Base-by-base conservation (phyloP, 2,888 invertebrate species). In the Blastobasis lacticolella region DNA sequence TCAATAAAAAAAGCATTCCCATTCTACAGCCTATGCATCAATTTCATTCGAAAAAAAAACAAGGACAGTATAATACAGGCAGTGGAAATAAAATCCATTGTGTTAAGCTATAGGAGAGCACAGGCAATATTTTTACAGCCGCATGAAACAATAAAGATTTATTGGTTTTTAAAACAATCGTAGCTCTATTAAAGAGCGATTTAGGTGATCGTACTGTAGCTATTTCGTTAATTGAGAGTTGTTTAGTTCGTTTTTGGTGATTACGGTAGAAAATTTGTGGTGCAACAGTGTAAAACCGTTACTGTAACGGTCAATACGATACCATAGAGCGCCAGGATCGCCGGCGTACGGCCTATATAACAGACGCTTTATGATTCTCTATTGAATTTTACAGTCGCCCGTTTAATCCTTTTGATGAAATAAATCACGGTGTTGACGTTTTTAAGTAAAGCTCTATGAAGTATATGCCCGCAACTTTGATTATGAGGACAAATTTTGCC, bases 81-180 rank as follows among this genome's bases (percentile, higher is more conserved):
- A 50, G 63, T 57, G 60, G 61, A 70, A 69, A 69, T 66, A 68
- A 72, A 69, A 72, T 61, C 67, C 66, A 67, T 71, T 66, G 66
- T 67, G 57, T 65, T 68, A 68, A 69, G 59, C 71, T 61, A 57
- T 61, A 55, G 23, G 23, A 23, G 23, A 23, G 23, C 23, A 23
- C 23, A 23, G 69, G 62, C 66, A 69, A 71, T 70, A 73, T 69
- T 74, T 72, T 69, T 61, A 67, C 68, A 67, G 61, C 55, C 57
- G 59, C 63, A 58, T 69, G 64, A 63, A 63, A 67, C 64, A 67
- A 67, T 71, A 67, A 64, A 67, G 60, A 53, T 69, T 66, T 67
- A 65, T 66, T 64, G 62, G 57, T 62, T 64, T 60, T 71, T 66
- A 59, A 61, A 61, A 60, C 58, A 63, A 54, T 58, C 66, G 10